phyloP scores from a whole-genome alignment of 2,797 vertebrate species.

The Lepidocolaptes lacrymiger region DNA sequence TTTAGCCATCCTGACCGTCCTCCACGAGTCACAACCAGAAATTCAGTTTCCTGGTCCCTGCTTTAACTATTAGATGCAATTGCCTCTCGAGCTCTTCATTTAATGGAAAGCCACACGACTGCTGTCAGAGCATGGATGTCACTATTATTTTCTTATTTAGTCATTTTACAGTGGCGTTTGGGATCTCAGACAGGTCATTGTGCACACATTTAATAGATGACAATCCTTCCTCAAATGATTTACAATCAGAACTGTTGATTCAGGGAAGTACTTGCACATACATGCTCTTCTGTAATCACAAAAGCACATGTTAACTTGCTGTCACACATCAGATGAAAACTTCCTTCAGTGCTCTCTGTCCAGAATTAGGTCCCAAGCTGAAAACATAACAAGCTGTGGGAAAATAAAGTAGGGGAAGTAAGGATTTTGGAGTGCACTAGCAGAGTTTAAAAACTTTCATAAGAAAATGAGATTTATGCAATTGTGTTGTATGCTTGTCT shows the following conservation, averaged over 20 bases:
- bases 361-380: background rate
- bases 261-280: slow-evolving; percentile 15
- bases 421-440: background rate
- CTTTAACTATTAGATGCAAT: background rate
- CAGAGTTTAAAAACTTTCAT: background rate
- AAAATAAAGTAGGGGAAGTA: background rate
- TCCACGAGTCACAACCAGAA: background rate
- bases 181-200: slow-evolving; percentile 19
- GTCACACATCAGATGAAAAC: background rate
- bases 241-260: slow-evolving; percentile 32
- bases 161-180: slow-evolving; percentile 18
- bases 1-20: background rate
- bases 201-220: slow-evolving; percentile 17
- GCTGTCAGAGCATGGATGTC: slow-evolving; percentile 23
- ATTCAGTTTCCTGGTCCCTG: background rate
- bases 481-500: background rate
- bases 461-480: background rate
- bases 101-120: slow-evolving; percentile 33
- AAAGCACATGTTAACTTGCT: background rate
- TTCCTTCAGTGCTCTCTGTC: background rate
- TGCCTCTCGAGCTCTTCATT: slow-evolving; percentile 49
- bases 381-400: background rate
- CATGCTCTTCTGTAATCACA: background rate
- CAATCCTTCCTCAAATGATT: slow-evolving; percentile 30
- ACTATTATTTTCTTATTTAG: slow-evolving; percentile 62